Evolutionary conservation across 2,888 invertebrate species (phyloP), one percentile per base, ranked within the genome.

Genomic region (Ptycholaimellus sp.): DNA sequence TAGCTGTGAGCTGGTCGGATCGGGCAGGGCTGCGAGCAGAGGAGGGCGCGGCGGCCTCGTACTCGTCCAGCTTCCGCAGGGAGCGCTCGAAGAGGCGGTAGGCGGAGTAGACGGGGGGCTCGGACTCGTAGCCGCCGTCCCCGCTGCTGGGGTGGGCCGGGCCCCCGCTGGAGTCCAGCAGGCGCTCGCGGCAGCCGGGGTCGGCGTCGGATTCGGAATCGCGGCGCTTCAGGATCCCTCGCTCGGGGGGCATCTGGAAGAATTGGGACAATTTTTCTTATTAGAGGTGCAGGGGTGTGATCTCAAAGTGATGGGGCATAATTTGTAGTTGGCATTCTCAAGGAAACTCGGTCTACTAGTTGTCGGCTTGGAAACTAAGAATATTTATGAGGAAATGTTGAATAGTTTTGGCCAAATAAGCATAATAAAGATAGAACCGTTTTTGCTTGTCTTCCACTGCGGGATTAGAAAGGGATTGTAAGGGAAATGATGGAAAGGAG

Each of bases 151-250:
- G n/a, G 6, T 3, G 6, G n/a, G 13, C 6, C n/a, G n/a, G 13
- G 6, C 28, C 28, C 28, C 28, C 28, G 4, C 6, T 28, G 7
- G 25, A 9, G 13, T 23, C 25, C 7, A 9, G 13, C 7, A 23
- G 25, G 13, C 13, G 25, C 13, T 23, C 25, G 25, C 7, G 14
- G 5, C 7, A 4, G 18, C 9, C 16, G 19, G 7, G 18, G n/a
- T 33, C 33, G 3, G 33, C 13, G 14, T 33, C 33, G 3, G 33
- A 33, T 3, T 33, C 14, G 25, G 25, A 23, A 13, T 23, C 6
- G 25, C 30, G 16, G 35, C 36, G 38, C 40, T 37, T 36, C 20
- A 37, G 34, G 18, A 40, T 40, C 16, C 40, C 36, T 3, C 40
- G 27, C 3, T 40, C 36, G 28, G 36, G 36, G 13, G n/a, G 35